Percentiles rank a stretch among this genome's conserved stretches.
Evolutionary conservation across 2,888 invertebrate genomes (phyloP).

Genomic region (Ischnura elegans): DNA sequence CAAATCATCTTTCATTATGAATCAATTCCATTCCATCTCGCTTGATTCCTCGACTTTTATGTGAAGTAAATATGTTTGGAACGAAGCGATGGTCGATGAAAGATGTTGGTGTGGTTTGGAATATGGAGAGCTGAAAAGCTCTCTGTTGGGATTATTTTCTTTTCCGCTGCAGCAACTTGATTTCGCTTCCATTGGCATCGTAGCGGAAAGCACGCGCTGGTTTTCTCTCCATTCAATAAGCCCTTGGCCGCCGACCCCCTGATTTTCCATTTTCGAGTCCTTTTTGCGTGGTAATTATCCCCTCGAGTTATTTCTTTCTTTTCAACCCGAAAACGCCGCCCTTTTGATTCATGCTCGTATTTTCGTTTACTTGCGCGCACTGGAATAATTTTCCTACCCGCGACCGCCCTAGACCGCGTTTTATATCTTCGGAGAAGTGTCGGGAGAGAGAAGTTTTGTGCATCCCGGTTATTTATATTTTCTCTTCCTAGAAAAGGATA

Average conservation of each 20-base stretch:
- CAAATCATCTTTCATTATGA: no score
- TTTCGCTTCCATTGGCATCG: not conserved
- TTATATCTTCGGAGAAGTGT: not conserved
- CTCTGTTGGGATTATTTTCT: not conserved
- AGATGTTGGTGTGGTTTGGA: not conserved
- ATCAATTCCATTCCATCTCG: no score
- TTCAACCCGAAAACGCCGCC: no score
- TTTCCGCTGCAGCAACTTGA: conserved; percentile 11
- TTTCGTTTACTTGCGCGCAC: no score
- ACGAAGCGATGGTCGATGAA: not conserved
- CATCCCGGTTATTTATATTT: no score
- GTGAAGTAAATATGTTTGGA: no score
- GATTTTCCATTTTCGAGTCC: not conserved
- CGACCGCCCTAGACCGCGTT: not conserved
- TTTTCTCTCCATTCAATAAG: not conserved
- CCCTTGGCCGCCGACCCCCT: not conserved
- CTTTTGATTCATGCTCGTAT: no score
- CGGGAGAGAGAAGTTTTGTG: not conserved
- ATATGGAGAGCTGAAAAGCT: not conserved
- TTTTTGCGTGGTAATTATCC: not conserved
- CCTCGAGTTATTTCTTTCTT: no score
- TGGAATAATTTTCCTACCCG: not conserved
- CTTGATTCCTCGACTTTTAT: no score
- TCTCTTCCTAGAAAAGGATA: no score
- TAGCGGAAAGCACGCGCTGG: not conserved